Base-by-base conservation (phyloP, 2,888 invertebrate species). In the Tachystola acroxantha region DNA sequence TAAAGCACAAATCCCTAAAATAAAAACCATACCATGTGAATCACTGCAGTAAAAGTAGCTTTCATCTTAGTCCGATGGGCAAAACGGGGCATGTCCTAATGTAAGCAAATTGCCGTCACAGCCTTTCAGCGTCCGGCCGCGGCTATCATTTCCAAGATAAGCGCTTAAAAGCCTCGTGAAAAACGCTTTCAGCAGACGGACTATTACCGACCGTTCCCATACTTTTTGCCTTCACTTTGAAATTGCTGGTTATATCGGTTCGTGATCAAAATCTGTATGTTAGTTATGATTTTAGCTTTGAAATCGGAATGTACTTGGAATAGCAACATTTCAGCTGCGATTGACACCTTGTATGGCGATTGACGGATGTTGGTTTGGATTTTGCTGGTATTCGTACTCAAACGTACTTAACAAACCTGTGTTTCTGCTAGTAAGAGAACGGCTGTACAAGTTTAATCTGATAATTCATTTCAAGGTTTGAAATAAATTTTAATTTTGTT, bases 71-170 rank as follows among this genome's bases (percentile, higher is more conserved):
- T 46, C 50, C 57, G 52, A 61, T 67, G 66, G 6, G 65, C 53
- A 49, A 63, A 77, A 68, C 72, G 69, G 67, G 69, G 62, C 68
- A 71, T 71, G 73, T 78, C 72, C 82, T 85, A 85, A 85, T 85
- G 85, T 80, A 82, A 78, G 85, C 75, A 85, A 85, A 85, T 85
- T 85, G 85, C 80, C 79, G 78, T 80, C 79, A 69, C 74, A 71
- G 77, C 79, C 78, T 82, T 81, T 77, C 84, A 79, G 63, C 74
- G 78, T 77, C 80, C 81, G 80, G 81, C 67, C 71, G 66, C 69
- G 76, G 78, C 82, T 84, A 85, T 85, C 86, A 82, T 81, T 81
- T 72, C 66, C 78, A 81, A 82, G 86, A 85, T 85, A 82, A 85
- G 84, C 85, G 82, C 80, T 85, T 84, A 85, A 85, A 85, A 85